Evolutionary conservation across 2,797 vertebrate genomes (phyloP), one percentile per base, ranked within the genome.

Genomic region (Percopsis omiscomaycus): DNA sequence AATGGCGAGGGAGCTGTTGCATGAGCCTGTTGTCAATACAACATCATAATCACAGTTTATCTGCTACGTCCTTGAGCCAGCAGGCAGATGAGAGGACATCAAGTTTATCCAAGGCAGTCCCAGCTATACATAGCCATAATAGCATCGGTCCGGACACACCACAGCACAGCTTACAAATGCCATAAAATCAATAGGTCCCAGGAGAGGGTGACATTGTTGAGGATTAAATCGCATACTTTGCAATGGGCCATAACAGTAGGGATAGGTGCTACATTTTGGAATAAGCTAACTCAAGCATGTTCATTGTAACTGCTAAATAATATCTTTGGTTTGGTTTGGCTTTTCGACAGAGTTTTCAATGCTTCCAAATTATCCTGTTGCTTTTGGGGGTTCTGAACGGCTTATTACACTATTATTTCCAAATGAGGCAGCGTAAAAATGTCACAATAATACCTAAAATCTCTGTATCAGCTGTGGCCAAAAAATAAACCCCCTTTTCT

Each of bases 111-210:
- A 71, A 85, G 79, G 85, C 71, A 56, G 64, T 71, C 65, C 49
- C 59, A 52, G 70, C 85, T 86, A 86, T 76, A 86, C 78, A 86
- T 87, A 83, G 89, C 82, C 55, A 56, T 87, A 89, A 91, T 82
- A 81, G 77, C 76, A 71, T 80, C 27, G 44, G 60, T 57, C 74
- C 77, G 77, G 77, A 85, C 74, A 73, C 66, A 5, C 53, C 63
- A 68, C 65, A 59, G 60, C 77, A 74, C 69, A 64, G 83, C 70
- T 69, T 86, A 82, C 66, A 82, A 87, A 90, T 87, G 75, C 58
- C 10, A 27, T 65, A 42, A 74, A 83, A 92, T 92, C 88, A 64
- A 92, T 92, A 79, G 58, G 71, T 66, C 54, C 70, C 71, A 69
- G 73, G 57, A 72, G 73, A 59, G 49, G 61, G 28, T 5, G 15